Evolutionary conservation across 2,888 invertebrate genomes (phyloP), one percentile per base, ranked within the genome.

Genomic region (Lissonota sp.): DNA sequence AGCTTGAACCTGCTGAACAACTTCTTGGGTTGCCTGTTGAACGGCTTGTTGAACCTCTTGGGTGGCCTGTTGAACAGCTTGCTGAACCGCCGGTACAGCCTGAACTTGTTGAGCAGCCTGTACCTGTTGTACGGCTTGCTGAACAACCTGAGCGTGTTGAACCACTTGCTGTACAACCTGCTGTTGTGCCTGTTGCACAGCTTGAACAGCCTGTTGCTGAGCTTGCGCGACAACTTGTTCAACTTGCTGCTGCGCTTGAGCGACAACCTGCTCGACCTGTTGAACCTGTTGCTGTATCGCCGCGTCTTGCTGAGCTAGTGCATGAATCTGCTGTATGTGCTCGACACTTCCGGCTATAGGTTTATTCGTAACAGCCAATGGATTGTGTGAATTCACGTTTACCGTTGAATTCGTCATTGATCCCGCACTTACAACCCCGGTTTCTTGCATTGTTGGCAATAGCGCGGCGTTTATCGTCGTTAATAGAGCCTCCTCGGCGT

Each of bases 211-310:
- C 66, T 92, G 92, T 60, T 92, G 92, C 10, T 92, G 92, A 4
- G 90, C 92, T 44, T 92, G 92, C 0, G 92, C 91, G 0, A 92
- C 92, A 0, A 92, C 92, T 80, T 92, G 92, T 42, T 92, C 92
- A 0, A 92, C 92, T 69, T 92, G 92, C 46, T 92, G 92, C 64
- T 92, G 91, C 3, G 91, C 92, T 7, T 92, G 92, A 1, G 91
- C 92, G 0, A 92, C 91, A 0, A 92, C 92, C 26, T 92, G 92
- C 42, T 92, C 92, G 4, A 92, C 91, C 73, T 91, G 89, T 40
- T 90, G 90, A 7, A 86, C 90, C 74, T 90, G 90, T 26, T 91
- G 92, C 70, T 92, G 92, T 85, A 92, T 91, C 5, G 87, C 91
- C 5, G 88, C 89, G 55, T 92, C 90, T 77, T 89, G 89, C 55